Base-by-base conservation (phyloP, 1,140 invertebrate genomes). In the Berghia stephanieae region DNA sequence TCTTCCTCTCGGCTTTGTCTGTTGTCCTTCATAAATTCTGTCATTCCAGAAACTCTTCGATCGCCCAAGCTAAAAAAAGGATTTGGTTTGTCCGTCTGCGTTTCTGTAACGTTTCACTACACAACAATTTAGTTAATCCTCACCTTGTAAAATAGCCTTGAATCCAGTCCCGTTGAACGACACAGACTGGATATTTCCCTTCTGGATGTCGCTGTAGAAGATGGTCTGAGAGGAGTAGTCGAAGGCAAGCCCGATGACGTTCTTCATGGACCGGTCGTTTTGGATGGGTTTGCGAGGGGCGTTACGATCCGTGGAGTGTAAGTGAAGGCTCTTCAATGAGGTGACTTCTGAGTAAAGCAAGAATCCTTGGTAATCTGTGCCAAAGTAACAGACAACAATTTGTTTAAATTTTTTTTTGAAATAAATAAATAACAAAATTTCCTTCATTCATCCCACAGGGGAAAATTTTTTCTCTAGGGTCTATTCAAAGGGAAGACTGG, bases 291-390 rank as follows among this genome's bases (percentile, higher is more conserved):
- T 91, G 84, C 95, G 96, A 71, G 93, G 92, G 79, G 94, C 91
- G 16, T 91, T 90, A 44, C 63, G 67, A 60, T 78, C 72, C 1
- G 76, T 75, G 0, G 24, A 92, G 40, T 94, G 92, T 8, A 99
- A 86, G 84, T 94, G 93, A 3, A 98, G 93, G 0, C 94, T 94
- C 44, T 95, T 91, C 38, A 99, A 95, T 90, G 97, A 95, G 0
- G 95, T 96, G 67, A 97, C 91, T 0, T 96, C 98, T 0, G 96
- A 94, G 85, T 97, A 99, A 0, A 99, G 94, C 1, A 99, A 86
- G 86, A 95, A 99, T 83, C 97, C 95, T 43, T 95, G 71, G 67
- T 93, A 0, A 94, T 92, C 60, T 92, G 92, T 75, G 94, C 93
- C 38, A n/a, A n/a, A n/a, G n/a, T 70, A 84, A 70, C 78, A 80